Base-by-base conservation (phyloP, 2,888 invertebrate species). In the Aporophyla lueneburgensis region DNA sequence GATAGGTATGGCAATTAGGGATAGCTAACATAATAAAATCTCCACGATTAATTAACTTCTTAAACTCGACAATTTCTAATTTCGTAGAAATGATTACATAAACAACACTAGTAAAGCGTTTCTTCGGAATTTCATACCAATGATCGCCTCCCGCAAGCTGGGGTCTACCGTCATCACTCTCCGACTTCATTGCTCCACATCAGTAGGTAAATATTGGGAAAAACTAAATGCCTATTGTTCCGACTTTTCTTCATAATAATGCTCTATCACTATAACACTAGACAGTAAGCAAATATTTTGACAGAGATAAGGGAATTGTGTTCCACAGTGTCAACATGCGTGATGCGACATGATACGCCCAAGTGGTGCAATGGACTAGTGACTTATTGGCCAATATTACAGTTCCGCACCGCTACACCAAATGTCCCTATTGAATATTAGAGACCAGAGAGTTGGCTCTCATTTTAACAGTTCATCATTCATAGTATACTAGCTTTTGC, bases 251-350 rank as follows among this genome's bases (percentile, higher is more conserved):
- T 49, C n/a, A 19, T 51, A 27, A 2, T n/a, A 14, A 10, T 27
- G 51, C 7, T 53, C 53, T 67, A 16, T 59, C 14, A 53, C 49
- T 62, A 54, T 43, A 56, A 27, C 5, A 46, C 16, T 65, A 70
- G 40, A 43, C n/a, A 62, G 69, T 14, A 68, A 63, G 61, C 51
- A 56, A 77, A 63, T 68, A 81, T 82, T 82, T 78, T 43, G 33
- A 56, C 24, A 61, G 14, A 68, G 71, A 82, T 78, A 82, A 82
- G 53, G 62, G 33, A 58, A 54, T 51, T 9, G 58, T 51, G 66
- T 68, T 71, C 43, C 56, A 67, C n/a, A 78, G 21, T 74, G 78
- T 78, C 71, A 73, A 78, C 70, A 74, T 51, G 58, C 75, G n/a
- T 61, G 19, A 53, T 61, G 51, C 59, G 33, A 53, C 63, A 56